Evolutionary conservation across 2,888 invertebrate species (phyloP).

Genomic region (Nemotelus pantherinus): DNA sequence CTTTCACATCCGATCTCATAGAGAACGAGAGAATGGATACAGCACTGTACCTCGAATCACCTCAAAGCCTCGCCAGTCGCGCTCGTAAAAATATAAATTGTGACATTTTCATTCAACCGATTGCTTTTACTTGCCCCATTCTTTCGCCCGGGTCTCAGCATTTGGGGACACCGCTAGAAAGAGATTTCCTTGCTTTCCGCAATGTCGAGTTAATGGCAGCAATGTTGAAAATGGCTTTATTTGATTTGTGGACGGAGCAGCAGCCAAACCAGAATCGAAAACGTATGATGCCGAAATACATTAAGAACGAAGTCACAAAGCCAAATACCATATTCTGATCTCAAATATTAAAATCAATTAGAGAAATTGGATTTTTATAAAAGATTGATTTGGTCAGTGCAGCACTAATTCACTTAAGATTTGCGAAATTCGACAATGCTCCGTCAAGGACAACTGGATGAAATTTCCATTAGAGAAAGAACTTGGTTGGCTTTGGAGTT

Average conservation of each 20-base stretch:
- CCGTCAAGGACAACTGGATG: background rate
- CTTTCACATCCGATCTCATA: background rate
- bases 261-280: background rate
- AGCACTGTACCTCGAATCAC: background rate
- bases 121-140: background rate
- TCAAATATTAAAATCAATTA: conserved; percentile 19
- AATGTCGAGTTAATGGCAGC: background rate
- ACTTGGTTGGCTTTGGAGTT: no score
- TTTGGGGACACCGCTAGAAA: background rate
- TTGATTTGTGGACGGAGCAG: conserved; percentile 1
- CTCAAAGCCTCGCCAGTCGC: background rate
- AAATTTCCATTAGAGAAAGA: background rate
- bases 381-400: background rate
- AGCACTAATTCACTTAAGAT: conserved; percentile 3
- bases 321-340: background rate
- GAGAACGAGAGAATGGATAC: background rate
- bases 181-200: conserved; percentile 1
- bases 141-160: background rate
- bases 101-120: conserved; percentile 4
- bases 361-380: background rate
- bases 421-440: background rate
- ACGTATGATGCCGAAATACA: background rate
- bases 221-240: conserved; percentile 14
- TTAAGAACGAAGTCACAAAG: background rate
- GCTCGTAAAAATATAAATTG: conserved; percentile 11